Percentiles rank a stretch among this genome's conserved stretches.
These are phyloP conservation scores for Brachionus rotundiformis DNA, from an alignment of 1,140 invertebrate species.

Conservation along the genomic window DNA sequence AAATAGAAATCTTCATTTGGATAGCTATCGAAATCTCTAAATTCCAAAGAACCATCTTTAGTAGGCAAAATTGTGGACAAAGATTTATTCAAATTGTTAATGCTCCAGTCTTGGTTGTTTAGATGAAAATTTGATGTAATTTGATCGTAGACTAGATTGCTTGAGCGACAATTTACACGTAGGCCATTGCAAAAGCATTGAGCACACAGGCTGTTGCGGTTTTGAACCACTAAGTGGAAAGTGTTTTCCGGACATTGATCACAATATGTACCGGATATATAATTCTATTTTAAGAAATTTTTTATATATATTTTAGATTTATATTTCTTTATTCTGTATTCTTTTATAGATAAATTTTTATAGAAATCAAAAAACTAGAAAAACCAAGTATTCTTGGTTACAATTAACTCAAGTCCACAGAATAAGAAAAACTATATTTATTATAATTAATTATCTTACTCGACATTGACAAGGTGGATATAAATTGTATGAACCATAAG, in stretches of 20 bases:
- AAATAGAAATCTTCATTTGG: conserved; percentile 69
- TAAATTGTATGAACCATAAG: neutral
- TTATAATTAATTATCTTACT: neutral
- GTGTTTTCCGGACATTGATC: conserved; percentile 84
- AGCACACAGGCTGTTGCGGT: conserved; percentile 82
- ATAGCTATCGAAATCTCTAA: neutral
- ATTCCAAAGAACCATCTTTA: neutral
- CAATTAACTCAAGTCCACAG: too few relatives aligned
- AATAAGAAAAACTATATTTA: too few relatives aligned
- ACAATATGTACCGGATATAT: conserved; percentile 75
- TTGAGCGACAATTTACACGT: conserved; percentile 73
- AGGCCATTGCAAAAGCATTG: conserved; percentile 98
- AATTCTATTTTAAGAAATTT: conserved; percentile 23
- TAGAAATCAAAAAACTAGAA: too few relatives aligned
- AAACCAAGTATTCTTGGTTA: too few relatives aligned
- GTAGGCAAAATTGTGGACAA: neutral
- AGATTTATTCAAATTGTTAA: neutral
- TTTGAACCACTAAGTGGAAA: conserved; percentile 81
- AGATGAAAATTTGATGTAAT: neutral
- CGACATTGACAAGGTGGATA: conserved; percentile 29
- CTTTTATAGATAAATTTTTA: too few relatives aligned
- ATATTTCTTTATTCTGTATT: too few relatives aligned
- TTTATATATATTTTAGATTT: neutral
- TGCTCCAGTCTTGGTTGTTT: conserved; percentile 7
- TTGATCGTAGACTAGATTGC: conserved; percentile 9